Evolutionary conservation across 1,140 invertebrate species (phyloP).

Genomic region (Centruroides sculpturatus): DNA sequence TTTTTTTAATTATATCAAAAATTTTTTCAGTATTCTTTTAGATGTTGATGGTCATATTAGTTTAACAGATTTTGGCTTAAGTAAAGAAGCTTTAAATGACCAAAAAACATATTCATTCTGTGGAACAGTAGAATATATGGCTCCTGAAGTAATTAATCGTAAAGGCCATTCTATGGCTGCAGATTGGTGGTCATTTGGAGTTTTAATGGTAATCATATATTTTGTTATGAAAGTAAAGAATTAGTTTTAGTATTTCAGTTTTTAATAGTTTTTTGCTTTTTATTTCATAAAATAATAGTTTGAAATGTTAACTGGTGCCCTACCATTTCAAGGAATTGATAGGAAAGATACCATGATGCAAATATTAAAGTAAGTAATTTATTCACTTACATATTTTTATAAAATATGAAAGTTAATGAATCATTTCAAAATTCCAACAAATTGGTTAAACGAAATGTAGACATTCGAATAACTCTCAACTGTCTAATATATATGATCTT

Average conservation of each 20-base stretch:
- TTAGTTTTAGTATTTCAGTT: background rate
- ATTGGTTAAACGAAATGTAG: too few relatives aligned
- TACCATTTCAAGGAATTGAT: constrained; percentile 91
- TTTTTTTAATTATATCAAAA: background rate
- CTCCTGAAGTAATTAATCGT: constrained; percentile 91
- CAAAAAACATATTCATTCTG: constrained; percentile 91
- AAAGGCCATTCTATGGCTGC: constrained; percentile 95
- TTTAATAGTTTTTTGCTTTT: background rate
- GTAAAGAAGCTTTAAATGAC: constrained; percentile 79
- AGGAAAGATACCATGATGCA: constrained; percentile 97
- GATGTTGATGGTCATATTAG: constrained; percentile 96
- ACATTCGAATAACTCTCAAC: too few relatives aligned
- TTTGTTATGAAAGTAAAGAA: background rate
- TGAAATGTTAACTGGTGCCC: constrained; percentile 95
- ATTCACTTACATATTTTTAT: background rate
- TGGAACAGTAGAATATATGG: constrained; percentile 95
- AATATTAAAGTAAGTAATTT: constrained; percentile 61
- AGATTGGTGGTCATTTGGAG: constrained; percentile 99
- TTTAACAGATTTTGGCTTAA: constrained; percentile 93
- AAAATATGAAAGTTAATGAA: background rate
- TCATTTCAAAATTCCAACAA: too few relatives aligned
- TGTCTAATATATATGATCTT: too few relatives aligned
- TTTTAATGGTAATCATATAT: constrained; percentile 61
- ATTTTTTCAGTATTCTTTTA: constrained; percentile 59
- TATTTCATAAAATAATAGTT: constrained; percentile 44